Evolutionary conservation across 2,888 invertebrate genomes (phyloP).

Genomic region (Drosophila infuscata): DNA sequence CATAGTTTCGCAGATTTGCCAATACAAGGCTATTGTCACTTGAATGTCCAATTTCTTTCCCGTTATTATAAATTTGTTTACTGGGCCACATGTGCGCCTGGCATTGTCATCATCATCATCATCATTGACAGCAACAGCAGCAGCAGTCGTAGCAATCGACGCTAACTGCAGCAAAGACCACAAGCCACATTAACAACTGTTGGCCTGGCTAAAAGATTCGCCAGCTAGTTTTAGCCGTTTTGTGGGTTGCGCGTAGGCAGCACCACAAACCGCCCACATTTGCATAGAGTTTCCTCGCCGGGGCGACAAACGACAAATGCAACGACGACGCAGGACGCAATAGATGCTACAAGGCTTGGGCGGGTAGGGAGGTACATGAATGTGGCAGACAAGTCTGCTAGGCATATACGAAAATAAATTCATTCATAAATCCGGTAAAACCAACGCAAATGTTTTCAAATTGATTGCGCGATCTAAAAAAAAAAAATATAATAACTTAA

Average conservation of each 20-base stretch:
- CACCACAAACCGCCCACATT: constrained; percentile 70
- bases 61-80: constrained; percentile 38
- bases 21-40: constrained; percentile 27
- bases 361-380: constrained; percentile 15
- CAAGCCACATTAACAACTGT: constrained; percentile 32
- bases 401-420: constrained; percentile 75
- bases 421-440: constrained; percentile 81
- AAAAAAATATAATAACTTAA: constrained; percentile 36
- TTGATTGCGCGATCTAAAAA: constrained; percentile 71
- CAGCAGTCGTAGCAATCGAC: not conserved
- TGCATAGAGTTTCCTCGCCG: constrained; percentile 71
- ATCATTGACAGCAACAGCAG: constrained; percentile 12
- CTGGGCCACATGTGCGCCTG: constrained; percentile 43
- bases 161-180: constrained; percentile 50
- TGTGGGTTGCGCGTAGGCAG: constrained; percentile 79
- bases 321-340: constrained; percentile 54
- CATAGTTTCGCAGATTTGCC: not conserved
- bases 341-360: constrained; percentile 21
- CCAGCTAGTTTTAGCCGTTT: constrained; percentile 56
- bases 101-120: constrained; percentile 38
- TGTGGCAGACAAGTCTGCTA: constrained; percentile 71
- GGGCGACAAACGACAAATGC: constrained; percentile 78
- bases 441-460: constrained; percentile 78
- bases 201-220: constrained; percentile 38
- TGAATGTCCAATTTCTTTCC: constrained; percentile 18